Evolutionary conservation across 2,888 invertebrate genomes (phyloP).

Genomic region (Caenorhabditis sp.): DNA sequence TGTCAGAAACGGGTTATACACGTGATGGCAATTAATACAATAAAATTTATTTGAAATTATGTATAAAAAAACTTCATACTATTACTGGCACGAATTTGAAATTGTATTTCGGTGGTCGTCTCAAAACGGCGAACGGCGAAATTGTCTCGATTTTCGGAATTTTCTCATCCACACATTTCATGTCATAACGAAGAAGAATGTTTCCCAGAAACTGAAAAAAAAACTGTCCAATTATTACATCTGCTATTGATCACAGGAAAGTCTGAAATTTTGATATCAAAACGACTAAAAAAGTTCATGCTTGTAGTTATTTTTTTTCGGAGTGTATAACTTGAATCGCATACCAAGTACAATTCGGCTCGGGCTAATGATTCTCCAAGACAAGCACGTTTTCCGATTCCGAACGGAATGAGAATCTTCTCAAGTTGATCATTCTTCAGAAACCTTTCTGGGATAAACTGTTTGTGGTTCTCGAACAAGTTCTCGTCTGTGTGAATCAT

Average conservation of each 20-base stretch:
- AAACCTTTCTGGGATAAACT: constrained; percentile 23
- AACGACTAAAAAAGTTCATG: no score
- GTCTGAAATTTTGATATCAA: no score
- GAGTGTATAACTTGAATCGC: background rate
- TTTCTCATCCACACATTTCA: background rate
- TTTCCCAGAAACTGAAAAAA: constrained; percentile 6
- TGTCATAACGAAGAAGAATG: background rate
- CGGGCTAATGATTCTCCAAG: constrained; percentile 44
- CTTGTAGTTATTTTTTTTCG: no score
- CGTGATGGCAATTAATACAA: no score
- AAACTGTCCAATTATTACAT: no score
- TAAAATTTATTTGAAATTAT: no score
- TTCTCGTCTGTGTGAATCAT: constrained; percentile 39
- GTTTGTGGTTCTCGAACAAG: constrained; percentile 22
- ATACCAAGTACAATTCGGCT: constrained; percentile 44
- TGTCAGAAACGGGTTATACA: no score
- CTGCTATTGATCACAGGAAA: no score
- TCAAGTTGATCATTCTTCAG: constrained; percentile 16
- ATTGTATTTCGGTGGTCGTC: background rate
- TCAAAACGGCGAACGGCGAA: background rate
- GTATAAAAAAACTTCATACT: no score
- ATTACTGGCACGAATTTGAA: background rate
- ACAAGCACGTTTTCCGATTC: constrained; percentile 45
- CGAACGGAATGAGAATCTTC: constrained; percentile 40
- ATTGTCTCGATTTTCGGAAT: constrained; percentile 1